Conservation (phyloP, 2,113 vertebrate species). For the Pseudolaguvia tuberculata region DNA sequence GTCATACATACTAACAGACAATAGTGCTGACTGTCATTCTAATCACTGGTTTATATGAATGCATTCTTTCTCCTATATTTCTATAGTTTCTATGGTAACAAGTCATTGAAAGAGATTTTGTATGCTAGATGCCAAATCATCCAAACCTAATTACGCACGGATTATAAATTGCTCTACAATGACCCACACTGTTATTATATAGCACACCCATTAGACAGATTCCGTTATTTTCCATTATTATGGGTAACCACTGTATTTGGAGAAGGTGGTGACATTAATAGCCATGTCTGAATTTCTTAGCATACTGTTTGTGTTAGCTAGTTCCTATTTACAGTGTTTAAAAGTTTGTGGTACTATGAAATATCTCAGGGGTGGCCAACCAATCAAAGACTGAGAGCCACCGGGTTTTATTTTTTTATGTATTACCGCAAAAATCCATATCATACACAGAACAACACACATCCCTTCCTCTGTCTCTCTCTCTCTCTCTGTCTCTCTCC, state of each 20-base stretch:
- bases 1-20: neutral
- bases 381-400: too few relatives aligned
- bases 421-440: too few relatives aligned
- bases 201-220: too few relatives aligned
- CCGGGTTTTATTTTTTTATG: too few relatives aligned
- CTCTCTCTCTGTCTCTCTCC: too few relatives aligned
- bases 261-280: neutral
- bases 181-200: neutral
- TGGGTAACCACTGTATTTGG: neutral
- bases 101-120: neutral
- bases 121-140: neutral
- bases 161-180: neutral
- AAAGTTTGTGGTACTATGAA: neutral
- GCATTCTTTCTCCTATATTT: neutral
- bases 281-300: neutral
- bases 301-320: neutral
- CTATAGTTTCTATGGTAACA: constrained; percentile 1
- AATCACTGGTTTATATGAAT: neutral
- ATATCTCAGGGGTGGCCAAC: neutral
- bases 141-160: neutral
- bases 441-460: too few relatives aligned
- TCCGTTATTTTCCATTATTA: neutral
- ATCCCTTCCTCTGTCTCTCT: too few relatives aligned
- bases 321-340: neutral
- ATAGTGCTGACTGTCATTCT: neutral